Evolutionary conservation across 1,140 invertebrate genomes (phyloP).

Genomic region (Piezodorus guildinii): DNA sequence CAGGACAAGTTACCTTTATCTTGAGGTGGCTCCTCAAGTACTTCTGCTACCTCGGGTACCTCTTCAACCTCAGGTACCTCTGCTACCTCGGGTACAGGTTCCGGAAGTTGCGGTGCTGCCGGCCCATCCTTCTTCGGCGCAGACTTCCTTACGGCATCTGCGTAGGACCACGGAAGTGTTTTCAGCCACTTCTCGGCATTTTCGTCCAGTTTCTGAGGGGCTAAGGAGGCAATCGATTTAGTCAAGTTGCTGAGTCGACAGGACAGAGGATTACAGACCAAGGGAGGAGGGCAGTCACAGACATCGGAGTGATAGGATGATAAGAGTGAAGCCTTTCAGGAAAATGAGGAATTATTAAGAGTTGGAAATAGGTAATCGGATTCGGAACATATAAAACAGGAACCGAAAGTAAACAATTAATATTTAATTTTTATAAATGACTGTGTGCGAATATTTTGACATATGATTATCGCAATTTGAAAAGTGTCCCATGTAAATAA

Average conservation of each 20-base stretch:
- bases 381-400: too few relatives aligned
- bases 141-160: slow-evolving; percentile 12
- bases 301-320: not conserved
- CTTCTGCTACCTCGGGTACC: not conserved
- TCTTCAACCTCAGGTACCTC: not conserved
- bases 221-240: not conserved
- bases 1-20: too few relatives aligned
- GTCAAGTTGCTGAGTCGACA: not conserved
- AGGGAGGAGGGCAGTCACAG: not conserved
- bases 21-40: too few relatives aligned
- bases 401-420: too few relatives aligned
- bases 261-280: not conserved
- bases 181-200: slow-evolving; percentile 21
- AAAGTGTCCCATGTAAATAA: too few relatives aligned
- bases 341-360: too few relatives aligned
- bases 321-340: too few relatives aligned
- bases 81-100: not conserved
- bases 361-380: too few relatives aligned
- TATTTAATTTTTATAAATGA: too few relatives aligned
- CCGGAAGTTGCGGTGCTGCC: not conserved
- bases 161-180: slow-evolving; percentile 20
- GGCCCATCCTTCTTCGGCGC: slow-evolving; percentile 16
- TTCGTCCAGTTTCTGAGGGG: not conserved
- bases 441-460: too few relatives aligned
- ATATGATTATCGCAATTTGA: too few relatives aligned